Evolutionary conservation across 1,140 invertebrate genomes (phyloP).

Genomic region (Drosophila pruinosa): DNA sequence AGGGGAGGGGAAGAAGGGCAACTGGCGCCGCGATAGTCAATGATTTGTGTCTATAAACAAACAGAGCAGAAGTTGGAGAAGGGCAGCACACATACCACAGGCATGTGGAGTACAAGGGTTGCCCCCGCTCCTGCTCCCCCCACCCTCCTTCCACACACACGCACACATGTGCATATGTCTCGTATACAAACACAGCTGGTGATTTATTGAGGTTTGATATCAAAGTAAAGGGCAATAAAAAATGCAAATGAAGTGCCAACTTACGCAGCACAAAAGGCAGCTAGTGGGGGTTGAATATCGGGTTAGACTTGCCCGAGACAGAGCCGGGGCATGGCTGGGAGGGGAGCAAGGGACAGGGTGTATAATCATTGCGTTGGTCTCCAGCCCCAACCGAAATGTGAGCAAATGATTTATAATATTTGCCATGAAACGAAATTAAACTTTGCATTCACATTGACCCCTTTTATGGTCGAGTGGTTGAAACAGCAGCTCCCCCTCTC

Average conservation of each 20-base stretch:
- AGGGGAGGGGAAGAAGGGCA: not conserved
- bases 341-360: constrained; percentile 3
- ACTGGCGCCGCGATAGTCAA: constrained; percentile 75
- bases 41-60: constrained; percentile 80
- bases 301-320: constrained; percentile 36
- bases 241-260: constrained; percentile 81
- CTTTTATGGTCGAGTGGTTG: constrained; percentile 40
- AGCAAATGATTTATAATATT: constrained; percentile 81
- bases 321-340: constrained; percentile 23
- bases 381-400: constrained; percentile 39
- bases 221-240: constrained; percentile 81
- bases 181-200: constrained; percentile 76
- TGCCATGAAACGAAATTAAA: constrained; percentile 78
- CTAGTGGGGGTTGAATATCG: constrained; percentile 16
- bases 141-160: not conserved
- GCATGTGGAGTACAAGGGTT: constrained; percentile 64
- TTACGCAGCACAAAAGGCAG: constrained; percentile 65
- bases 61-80: constrained; percentile 20
- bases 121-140: not conserved
- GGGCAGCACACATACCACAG: constrained; percentile 52
- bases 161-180: constrained; percentile 5
- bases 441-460: constrained; percentile 71
- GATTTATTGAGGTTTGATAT: constrained; percentile 81
- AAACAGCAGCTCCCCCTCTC: constrained; percentile 6
- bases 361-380: constrained; percentile 56